Conservation (phyloP, 2,888 invertebrate species). For the Gymnosoma rotundatum region DNA sequence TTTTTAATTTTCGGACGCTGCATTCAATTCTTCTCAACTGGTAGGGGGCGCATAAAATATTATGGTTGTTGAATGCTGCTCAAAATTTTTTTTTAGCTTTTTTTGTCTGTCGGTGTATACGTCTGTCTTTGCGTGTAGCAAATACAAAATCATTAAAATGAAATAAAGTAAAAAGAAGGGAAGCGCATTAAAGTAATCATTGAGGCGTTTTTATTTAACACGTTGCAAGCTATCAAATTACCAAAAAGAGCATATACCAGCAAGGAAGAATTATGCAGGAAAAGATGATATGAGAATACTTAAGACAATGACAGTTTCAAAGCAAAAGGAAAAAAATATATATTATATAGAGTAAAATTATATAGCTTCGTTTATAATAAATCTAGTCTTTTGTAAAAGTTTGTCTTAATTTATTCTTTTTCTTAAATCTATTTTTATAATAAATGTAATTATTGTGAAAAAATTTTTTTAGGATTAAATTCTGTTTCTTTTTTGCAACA, state of each 20-base stretch:
- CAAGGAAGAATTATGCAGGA: slow-evolving; percentile 44
- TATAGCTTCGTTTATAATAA: not conserved
- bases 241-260: slow-evolving; percentile 69
- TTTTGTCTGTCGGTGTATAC: slow-evolving; percentile 14
- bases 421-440: not conserved
- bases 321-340: not conserved
- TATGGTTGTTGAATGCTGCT: slow-evolving; percentile 39
- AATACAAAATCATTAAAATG: slow-evolving; percentile 72
- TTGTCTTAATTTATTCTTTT: not conserved
- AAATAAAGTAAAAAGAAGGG: slow-evolving; percentile 73
- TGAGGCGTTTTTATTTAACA: slow-evolving; percentile 78
- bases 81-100: slow-evolving; percentile 8
- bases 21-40: slow-evolving; percentile 34
- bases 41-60: slow-evolving; percentile 69
- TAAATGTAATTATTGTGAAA: slow-evolving; percentile 3
- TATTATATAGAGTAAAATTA: not conserved
- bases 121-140: slow-evolving; percentile 57
- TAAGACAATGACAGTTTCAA: slow-evolving; percentile 42
- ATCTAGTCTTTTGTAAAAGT: slow-evolving; percentile 21
- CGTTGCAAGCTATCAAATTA: slow-evolving; percentile 78
- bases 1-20: slow-evolving; percentile 26
- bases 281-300: slow-evolving; percentile 39
- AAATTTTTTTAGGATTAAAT: slow-evolving; percentile 21
- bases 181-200: slow-evolving; percentile 76
- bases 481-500: slow-evolving; percentile 36